Evolutionary conservation across 2,888 invertebrate species (phyloP).

Genomic region (Subacronicta megacephala): DNA sequence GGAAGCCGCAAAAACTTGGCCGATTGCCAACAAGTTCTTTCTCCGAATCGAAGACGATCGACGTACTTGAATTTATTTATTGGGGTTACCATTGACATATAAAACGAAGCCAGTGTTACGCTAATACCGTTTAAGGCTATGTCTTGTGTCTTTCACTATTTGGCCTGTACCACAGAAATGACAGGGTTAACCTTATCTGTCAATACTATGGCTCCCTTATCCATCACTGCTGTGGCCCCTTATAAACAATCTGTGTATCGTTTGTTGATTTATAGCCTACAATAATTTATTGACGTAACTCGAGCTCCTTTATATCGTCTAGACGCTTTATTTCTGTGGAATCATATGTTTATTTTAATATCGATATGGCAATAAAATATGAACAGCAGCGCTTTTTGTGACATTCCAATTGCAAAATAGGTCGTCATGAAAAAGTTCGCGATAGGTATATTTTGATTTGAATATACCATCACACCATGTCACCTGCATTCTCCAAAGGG

Average conservation of each 20-base stretch:
- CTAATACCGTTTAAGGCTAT: constrained; percentile 47
- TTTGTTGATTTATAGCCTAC: constrained; percentile 40
- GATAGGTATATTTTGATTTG: too few relatives aligned
- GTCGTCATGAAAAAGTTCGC: background rate
- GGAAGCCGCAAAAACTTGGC: constrained; percentile 74
- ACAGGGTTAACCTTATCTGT: constrained; percentile 65
- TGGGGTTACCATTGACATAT: constrained; percentile 73
- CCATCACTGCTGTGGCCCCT: constrained; percentile 50
- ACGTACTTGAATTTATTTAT: constrained; percentile 75
- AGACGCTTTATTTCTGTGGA: constrained; percentile 37
- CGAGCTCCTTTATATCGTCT: constrained; percentile 38
- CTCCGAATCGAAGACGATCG: constrained; percentile 70
- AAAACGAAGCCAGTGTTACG: constrained; percentile 57
- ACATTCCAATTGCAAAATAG: background rate
- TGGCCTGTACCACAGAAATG: constrained; percentile 39
- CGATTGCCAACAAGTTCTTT: constrained; percentile 76
- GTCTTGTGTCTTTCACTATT: constrained; percentile 32
- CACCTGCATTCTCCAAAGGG: too few relatives aligned
- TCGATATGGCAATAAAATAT: constrained; percentile 12
- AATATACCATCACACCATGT: too few relatives aligned
- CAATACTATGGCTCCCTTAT: constrained; percentile 55
- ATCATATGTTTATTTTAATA: constrained; percentile 18
- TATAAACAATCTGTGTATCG: constrained; percentile 51
- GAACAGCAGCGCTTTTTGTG: background rate
- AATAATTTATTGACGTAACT: constrained; percentile 43